Base-by-base conservation (phyloP, 2,797 vertebrate genomes). In the Acomys russatus region DNA sequence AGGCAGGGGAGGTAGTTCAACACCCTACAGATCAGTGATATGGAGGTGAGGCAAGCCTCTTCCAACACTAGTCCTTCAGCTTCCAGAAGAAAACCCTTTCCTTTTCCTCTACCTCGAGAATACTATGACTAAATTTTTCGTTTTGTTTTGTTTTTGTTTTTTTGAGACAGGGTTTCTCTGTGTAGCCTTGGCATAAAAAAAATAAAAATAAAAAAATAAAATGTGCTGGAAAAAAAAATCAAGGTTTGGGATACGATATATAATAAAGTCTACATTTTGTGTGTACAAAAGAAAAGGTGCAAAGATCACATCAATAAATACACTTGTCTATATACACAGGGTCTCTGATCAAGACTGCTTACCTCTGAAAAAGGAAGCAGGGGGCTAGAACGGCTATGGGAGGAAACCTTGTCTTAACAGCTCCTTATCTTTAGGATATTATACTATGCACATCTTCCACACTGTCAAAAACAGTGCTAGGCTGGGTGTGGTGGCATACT, bases 241-340 rank as follows among this genome's bases (percentile, higher is more conserved):
- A 96, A 88, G 22, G 25, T 54, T 88, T 66, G 25, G 54, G 35
- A 94, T 25, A 35, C 25, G 51, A 35, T 51, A 64, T 54, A 90
- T 68, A 87, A 54, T 76, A 87, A 78, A 94, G 90, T 23, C 44
- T 92, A 66, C 38, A 68, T 94, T 89, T 68, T 1, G 20, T 86
- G 64, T n/a, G 0, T 85, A 76, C n/a, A 83, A 30, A 63, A 73
- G 18, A 86, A 79, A 85, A 11, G 15, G 7, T n/a, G 8, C 9
- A 30, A 15, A 68, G 54, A 92, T 59, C 14, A 77, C 63, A 12
- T 70, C 88, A 82, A 87, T 66, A 76, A 54, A 63, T 56, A 15
- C 23, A 90, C 64, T 79, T 86, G 59, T 83, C 33, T 28, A 4
- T 74, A 20, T 56, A 59, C 3, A 33, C 73, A 87, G 44, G 87